phyloP scores from a whole-genome alignment of 2,113 vertebrate genomes.

The Pao palembangensis region DNA sequence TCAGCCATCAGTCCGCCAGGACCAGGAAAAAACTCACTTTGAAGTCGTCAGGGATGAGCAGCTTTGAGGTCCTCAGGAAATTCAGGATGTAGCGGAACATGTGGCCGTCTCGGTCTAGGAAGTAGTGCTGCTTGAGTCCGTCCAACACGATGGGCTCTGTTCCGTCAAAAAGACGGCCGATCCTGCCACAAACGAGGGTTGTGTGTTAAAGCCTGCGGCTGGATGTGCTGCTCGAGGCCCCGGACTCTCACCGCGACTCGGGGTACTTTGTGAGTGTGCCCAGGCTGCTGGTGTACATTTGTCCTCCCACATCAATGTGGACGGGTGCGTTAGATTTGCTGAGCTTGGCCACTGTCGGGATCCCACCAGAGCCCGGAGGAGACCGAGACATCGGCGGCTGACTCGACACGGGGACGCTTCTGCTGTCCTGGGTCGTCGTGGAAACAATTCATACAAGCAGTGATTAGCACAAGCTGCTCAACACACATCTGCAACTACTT shows the following conservation, averaged over 20 bases:
- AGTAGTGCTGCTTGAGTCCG: constrained; percentile 97
- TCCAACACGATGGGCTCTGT: constrained; percentile 96
- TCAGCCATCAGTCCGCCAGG: too few relatives aligned
- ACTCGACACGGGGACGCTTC: constrained; percentile 79
- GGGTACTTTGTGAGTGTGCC: constrained; percentile 94
- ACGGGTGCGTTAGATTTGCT: constrained; percentile 92
- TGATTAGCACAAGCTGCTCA: neutral
- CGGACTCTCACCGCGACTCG: constrained; percentile 82
- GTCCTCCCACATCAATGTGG: constrained; percentile 94
- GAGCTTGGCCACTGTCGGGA: constrained; percentile 89
- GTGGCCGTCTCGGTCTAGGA: constrained; percentile 95
- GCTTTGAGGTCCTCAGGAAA: constrained; percentile 92
- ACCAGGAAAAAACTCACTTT: constrained; percentile 76
- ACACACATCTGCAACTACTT: neutral
- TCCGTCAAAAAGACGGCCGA: constrained; percentile 94
- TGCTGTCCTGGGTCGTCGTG: constrained; percentile 78
- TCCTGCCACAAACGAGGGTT: constrained; percentile 69
- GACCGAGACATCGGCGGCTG: constrained; percentile 82
- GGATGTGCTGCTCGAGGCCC: too few relatives aligned
- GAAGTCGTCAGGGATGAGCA: constrained; percentile 95
- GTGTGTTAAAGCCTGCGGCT: neutral
- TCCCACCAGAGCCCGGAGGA: constrained; percentile 83
- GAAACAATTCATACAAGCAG: neutral
- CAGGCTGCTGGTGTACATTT: constrained; percentile 97
- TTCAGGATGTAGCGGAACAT: constrained; percentile 97